Evolutionary conservation across 2,113 vertebrate species (phyloP), one percentile per base, ranked within the genome.

Genomic region (Mormoops blainvillei): DNA sequence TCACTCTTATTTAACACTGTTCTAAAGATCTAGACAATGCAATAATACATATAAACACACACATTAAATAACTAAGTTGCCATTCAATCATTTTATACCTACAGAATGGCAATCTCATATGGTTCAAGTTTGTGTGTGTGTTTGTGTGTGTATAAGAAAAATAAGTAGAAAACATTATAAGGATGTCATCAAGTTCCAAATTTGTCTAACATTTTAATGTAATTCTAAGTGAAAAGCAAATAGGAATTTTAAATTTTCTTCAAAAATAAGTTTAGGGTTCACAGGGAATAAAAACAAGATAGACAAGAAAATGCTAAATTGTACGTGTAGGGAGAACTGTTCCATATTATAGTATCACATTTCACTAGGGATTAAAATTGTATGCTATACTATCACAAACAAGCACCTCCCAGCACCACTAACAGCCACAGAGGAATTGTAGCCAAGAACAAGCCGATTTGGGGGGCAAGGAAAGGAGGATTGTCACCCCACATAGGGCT

Each of bases 151-250:
- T 45, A 20, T 70, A 93, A 68, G 15, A 22, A 82, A 67, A 91
- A 61, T 28, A 71, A 91, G 61, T 33, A 54, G 38, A 94, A 73
- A 94, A 86, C 24, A 85, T 15, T 38, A 24, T 67, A 94, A 76
- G 81, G 31, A 63, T 68, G 41, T 88, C 36, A 77, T 24, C 16
- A 31, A 70, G 68, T 70, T 76, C 50, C n/a, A 83, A 68, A 67
- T 81, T 43, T 74, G 77, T 33, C 45, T 78, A 52, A 58, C 10
- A 73, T 85, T 86, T 87, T 52, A 86, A 80, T n/a, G 16, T 15
- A 96, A 87, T 50, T 73, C 33, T 76, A 83, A 91, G 74, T 7
- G n/a, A 96, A 87, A 91, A 36, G 12, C 28, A 94, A 94, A 41
- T 2, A 87, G 16, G 10, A 90, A 86, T 74, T 93, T 85, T 26